phyloP scores from a whole-genome alignment of 2,113 vertebrate species.

The Lontra canadensis region DNA sequence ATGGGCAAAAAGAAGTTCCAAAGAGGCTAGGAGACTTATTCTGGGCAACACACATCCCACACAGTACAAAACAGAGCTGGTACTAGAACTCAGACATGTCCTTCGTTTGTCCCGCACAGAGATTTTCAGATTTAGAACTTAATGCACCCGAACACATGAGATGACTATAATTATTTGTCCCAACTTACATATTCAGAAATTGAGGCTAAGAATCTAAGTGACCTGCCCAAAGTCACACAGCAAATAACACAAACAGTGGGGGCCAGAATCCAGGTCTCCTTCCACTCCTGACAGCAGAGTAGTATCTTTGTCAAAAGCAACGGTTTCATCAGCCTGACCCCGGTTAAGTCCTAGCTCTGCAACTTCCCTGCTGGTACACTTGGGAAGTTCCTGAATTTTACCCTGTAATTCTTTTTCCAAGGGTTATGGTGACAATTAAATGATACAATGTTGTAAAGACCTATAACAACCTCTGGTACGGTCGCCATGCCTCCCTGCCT shows the following conservation, averaged over 20 bases:
- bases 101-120: background rate
- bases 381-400: background rate
- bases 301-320: background rate
- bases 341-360: background rate
- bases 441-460: background rate
- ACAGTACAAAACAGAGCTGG: background rate
- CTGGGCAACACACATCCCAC: background rate
- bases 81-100: background rate
- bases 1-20: background rate
- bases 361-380: background rate
- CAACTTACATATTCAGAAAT: background rate
- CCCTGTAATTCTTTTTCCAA: background rate
- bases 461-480: background rate
- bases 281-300: background rate
- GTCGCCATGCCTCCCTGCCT: background rate
- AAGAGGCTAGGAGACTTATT: background rate
- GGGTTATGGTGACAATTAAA: background rate
- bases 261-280: background rate
- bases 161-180: background rate
- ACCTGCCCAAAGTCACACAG: background rate
- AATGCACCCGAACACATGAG: background rate
- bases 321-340: background rate
- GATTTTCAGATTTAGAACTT: background rate
- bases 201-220: background rate
- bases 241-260: background rate